A percentile compares a stretch with the other conserved stretches of the same genome.
Evolutionary conservation across 2,797 vertebrate species (phyloP).

Genomic region (Forpus xanthops): DNA sequence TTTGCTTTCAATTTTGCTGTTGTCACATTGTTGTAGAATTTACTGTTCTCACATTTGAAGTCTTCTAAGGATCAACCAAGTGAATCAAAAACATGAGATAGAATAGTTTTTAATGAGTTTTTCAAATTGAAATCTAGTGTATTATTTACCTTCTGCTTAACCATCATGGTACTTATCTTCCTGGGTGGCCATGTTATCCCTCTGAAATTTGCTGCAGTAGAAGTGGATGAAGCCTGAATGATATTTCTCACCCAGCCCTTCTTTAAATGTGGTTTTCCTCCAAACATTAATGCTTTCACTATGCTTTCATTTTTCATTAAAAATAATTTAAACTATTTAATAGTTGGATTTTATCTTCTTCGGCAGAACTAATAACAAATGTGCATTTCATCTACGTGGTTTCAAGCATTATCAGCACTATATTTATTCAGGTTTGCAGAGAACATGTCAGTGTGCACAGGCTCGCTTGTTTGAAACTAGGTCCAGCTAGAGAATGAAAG

Average conservation of each 20-base stretch:
- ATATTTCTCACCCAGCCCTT: slow-evolving; percentile 21
- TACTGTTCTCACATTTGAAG: background rate
- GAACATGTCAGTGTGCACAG: background rate
- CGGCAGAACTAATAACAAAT: background rate
- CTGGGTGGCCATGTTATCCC: slow-evolving; percentile 14
- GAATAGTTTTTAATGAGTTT: slow-evolving; percentile 30
- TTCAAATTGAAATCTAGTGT: background rate
- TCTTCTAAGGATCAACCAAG: background rate
- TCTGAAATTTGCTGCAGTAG: slow-evolving; percentile 12
- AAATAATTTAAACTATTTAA: background rate
- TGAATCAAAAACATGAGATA: background rate
- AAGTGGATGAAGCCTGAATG: background rate
- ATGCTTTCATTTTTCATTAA: slow-evolving; percentile 17
- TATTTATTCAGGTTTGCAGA: background rate
- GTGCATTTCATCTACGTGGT: background rate
- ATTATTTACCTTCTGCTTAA: slow-evolving; percentile 21
- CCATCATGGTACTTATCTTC: background rate
- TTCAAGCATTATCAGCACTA: background rate
- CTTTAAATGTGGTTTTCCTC: slow-evolving; percentile 44
- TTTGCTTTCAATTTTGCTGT: slow-evolving; percentile 8
- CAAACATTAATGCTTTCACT: background rate
- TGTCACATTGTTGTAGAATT: background rate
- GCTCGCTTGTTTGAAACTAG: background rate
- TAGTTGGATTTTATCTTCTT: slow-evolving; percentile 9
- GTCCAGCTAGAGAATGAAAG: background rate